Evolutionary conservation across 2,888 invertebrate genomes (phyloP).

Genomic region (Balanococcus diminutus): DNA sequence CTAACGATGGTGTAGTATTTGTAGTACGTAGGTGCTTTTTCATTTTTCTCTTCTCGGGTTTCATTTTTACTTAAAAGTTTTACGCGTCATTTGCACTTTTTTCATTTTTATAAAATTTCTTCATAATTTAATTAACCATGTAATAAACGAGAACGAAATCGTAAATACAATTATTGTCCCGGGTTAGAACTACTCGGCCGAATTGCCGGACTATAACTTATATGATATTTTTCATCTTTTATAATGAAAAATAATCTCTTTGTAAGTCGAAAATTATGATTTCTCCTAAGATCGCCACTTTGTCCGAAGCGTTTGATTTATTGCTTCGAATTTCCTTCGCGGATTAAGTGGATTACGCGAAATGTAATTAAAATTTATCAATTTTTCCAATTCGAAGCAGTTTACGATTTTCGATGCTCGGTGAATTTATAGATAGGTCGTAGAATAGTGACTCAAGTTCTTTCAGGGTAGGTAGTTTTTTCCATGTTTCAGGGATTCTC

Average conservation of each 20-base stretch:
- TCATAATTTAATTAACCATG: conserved; percentile 49
- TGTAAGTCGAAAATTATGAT: conserved; percentile 22
- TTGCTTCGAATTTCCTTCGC: background rate
- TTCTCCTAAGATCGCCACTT: background rate
- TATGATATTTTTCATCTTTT: background rate
- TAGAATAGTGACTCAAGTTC: too few relatives aligned
- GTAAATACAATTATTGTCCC: conserved; percentile 13
- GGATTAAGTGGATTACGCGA: background rate
- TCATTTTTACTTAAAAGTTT: conserved; percentile 31
- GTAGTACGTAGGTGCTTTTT: background rate
- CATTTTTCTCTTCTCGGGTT: conserved; percentile 29
- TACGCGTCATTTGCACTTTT: conserved; percentile 55
- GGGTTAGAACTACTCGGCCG: too few relatives aligned
- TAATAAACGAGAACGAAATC: conserved; percentile 34
- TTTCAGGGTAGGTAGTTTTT: background rate
- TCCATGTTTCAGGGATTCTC: background rate
- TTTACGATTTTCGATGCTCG: background rate
- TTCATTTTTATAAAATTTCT: conserved; percentile 44
- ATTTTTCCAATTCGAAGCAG: too few relatives aligned
- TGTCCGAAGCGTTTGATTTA: background rate
- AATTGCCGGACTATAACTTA: background rate
- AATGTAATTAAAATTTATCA: background rate
- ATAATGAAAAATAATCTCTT: conserved; percentile 42
- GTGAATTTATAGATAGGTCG: background rate
- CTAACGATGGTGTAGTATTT: conserved; percentile 45